These are phyloP conservation scores for Corythornis leucogaster DNA, from an alignment of 2,797 vertebrate species.

Conservation along the genomic window DNA sequence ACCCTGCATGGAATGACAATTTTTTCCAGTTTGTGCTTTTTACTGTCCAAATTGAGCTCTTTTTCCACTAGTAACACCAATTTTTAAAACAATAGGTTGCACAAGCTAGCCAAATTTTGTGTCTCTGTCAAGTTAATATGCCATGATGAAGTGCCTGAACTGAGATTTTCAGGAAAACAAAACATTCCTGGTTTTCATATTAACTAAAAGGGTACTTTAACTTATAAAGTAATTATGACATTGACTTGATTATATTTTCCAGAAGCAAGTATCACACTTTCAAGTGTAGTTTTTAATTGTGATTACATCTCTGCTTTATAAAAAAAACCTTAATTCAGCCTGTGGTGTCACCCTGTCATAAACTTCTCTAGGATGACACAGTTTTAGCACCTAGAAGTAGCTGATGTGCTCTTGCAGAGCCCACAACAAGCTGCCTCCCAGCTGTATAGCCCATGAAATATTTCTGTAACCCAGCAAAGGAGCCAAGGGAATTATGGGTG, in stretches of 20 bases:
- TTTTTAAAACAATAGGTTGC: neutral
- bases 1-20: neutral
- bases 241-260: neutral
- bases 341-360: neutral
- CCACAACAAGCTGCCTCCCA: neutral
- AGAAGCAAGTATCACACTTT: neutral
- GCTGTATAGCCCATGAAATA: neutral
- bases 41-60: neutral
- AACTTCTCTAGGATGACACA: neutral
- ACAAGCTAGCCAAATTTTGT: neutral
- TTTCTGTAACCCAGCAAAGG: neutral
- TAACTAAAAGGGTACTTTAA: neutral
- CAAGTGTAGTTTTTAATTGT: neutral
- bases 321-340: neutral
- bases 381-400: neutral
- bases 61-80: neutral
- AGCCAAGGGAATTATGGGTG: neutral
- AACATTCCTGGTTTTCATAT: neutral
- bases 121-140: neutral
- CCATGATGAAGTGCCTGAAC: neutral
- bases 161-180: neutral
- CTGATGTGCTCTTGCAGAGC: rapidly evolving
- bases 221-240: neutral
- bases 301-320: neutral
- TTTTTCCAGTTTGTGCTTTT: neutral